A percentile compares a stretch with the other conserved stretches of the same genome.
Evolutionary conservation across 2,888 invertebrate genomes (phyloP).

Genomic region (Chydorus sphaericus): DNA sequence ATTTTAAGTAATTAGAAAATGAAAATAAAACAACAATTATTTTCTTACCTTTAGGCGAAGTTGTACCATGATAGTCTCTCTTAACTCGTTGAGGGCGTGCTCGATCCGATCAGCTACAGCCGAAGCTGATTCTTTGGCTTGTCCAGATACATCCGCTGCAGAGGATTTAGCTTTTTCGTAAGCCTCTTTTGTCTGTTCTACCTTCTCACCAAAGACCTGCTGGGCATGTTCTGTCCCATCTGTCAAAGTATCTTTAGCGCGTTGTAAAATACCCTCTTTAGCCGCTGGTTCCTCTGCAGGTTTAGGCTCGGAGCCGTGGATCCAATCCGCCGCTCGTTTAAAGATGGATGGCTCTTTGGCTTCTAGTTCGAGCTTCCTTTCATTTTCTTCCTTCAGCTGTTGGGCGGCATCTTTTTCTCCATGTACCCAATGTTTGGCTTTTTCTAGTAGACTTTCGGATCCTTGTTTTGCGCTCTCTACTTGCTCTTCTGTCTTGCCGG

Average conservation of each 20-base stretch:
- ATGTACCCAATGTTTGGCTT: neutral
- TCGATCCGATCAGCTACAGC: neutral
- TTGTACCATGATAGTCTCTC: neutral
- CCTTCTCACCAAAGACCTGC: neutral
- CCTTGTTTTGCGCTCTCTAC: neutral
- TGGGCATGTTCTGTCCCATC: slow-evolving; percentile 1
- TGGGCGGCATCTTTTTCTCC: neutral
- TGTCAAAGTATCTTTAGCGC: neutral
- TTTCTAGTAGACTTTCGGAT: neutral
- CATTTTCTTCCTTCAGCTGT: too few relatives aligned
- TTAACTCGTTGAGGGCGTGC: neutral
- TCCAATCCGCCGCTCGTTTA: neutral
- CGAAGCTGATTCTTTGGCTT: neutral
- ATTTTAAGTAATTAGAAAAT: neutral
- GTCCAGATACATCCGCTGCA: too few relatives aligned
- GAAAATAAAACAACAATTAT: too few relatives aligned
- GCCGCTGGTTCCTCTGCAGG: too few relatives aligned
- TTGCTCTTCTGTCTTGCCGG: neutral
- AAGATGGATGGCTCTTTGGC: neutral
- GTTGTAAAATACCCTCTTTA: too few relatives aligned
- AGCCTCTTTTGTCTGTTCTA: neutral
- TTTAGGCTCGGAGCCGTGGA: too few relatives aligned
- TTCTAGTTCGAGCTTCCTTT: too few relatives aligned
- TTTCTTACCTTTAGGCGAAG: neutral
- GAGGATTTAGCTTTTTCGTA: neutral